A percentile compares a stretch with the other conserved stretches of the same genome.
These are phyloP conservation scores for Rhagoletis pomonella DNA, from an alignment of 1,140 invertebrate species.

Conservation along the genomic window DNA sequence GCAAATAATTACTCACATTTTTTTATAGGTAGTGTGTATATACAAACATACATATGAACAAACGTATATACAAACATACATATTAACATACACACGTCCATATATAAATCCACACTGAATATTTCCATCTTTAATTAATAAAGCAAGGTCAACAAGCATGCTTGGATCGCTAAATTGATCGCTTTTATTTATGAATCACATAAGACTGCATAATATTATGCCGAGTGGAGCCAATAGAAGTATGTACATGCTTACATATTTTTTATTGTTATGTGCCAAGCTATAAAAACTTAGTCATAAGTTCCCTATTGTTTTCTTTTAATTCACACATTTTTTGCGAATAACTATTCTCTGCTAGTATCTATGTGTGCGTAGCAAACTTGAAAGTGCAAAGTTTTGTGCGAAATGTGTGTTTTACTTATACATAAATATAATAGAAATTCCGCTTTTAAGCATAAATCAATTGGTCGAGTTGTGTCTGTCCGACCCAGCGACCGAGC, in stretches of 20 bases:
- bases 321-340: neutral
- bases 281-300: neutral
- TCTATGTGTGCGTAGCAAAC: neutral
- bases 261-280: too few species aligned
- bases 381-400: conserved; percentile 1
- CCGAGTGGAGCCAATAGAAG: neutral
- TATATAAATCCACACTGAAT: neutral
- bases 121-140: conserved; percentile 37
- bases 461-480: neutral
- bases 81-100: neutral
- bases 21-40: too few species aligned
- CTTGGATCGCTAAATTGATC: conserved; percentile 2
- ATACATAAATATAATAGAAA: neutral
- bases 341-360: neutral
- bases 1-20: too few species aligned
- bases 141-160: conserved; percentile 18
- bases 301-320: neutral
- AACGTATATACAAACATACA: neutral
- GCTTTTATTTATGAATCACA: conserved; percentile 24
- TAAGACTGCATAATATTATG: neutral
- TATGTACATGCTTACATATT: too few species aligned
- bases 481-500: neutral
- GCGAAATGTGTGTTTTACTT: neutral
- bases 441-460: neutral
- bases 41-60: too few species aligned